A percentile compares a stretch with the other conserved stretches of the same genome.
phyloP scores from a whole-genome alignment of 1,140 invertebrate species.

The Trypoxylus dichotomus region DNA sequence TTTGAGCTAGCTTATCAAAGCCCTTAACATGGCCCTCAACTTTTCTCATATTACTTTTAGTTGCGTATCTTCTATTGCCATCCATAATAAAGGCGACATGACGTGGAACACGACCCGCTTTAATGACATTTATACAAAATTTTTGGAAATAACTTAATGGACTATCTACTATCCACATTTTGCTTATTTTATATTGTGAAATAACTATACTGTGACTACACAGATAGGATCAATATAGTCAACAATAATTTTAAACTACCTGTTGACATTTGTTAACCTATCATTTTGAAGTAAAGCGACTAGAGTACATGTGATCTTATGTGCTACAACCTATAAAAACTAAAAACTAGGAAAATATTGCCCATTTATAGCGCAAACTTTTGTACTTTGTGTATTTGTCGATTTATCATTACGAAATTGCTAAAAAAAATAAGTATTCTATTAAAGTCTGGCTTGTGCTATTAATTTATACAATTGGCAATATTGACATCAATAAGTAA shows the following conservation, averaged over 20 bases:
- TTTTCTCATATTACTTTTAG: conserved; percentile 74
- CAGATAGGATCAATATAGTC: background rate
- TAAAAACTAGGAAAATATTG: background rate
- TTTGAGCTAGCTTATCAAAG: conserved; percentile 93
- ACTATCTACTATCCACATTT: conserved; percentile 72
- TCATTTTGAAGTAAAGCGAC: background rate
- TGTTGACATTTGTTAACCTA: background rate
- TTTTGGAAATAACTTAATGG: conserved; percentile 75
- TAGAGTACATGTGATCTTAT: background rate
- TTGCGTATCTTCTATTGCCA: conserved; percentile 95
- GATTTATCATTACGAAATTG: too few relatives aligned
- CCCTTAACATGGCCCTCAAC: conserved; percentile 87
- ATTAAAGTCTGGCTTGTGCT: too few relatives aligned
- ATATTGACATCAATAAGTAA: too few relatives aligned
- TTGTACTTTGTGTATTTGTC: too few relatives aligned
- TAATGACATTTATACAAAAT: conserved; percentile 77
- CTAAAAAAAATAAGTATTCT: too few relatives aligned
- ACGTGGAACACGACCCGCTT: conserved; percentile 79
- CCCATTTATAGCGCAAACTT: too few relatives aligned
- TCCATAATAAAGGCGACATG: conserved; percentile 99
- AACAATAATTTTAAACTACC: background rate
- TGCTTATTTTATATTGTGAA: background rate
- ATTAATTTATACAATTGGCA: too few relatives aligned
- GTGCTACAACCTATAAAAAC: background rate
- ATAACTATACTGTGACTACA: background rate